Evolutionary conservation across 1,140 invertebrate species (phyloP), one percentile per base, ranked within the genome.

Genomic region (Eufriesea mexicana): DNA sequence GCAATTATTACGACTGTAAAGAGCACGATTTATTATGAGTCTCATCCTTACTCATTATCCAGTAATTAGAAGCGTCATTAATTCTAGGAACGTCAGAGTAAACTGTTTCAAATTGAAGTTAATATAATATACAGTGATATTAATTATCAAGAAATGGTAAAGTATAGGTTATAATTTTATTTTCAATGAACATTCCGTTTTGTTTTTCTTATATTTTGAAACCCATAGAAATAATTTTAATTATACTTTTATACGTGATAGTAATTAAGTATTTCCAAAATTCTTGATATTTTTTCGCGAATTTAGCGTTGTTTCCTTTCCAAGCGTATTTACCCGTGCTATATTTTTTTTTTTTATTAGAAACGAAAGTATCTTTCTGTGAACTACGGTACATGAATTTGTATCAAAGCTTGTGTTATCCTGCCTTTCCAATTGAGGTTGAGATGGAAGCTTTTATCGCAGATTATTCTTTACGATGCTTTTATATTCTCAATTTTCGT

Each of bases 401-500:
- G 35, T 45, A 80, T 74, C 57, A 42, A 55, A 45, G 79, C 49
- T 74, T 28, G 57, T 45, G 79, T 55, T 74, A 47, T 62, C 8
- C 79, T 64, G 57, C 59, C 71, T 64, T 74, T 80, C 35, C 49
- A 80, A 73, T 64, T 64, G n/a, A 74, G 57, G 70, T 35, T 42
- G 47, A 61, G 79, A 80, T n/a, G 47, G 49, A 45, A 64, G 57
- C 79, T 74, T 80, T 74, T 74, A 80, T 74, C 70, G 25, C 18
- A 54, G 49, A 80, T 74, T 80, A 80, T 62, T 80, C 47, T 61
- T n/a, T 54, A 54, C 23, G 16, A 62, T 45, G 49, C 49, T 80
- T 45, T 64, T 64, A 54, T 73, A 73, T 45, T 80, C 49, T 74
- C 79, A 80, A 64, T 64, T 80, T 80, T 54, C 70, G 70, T 80